Base-by-base conservation (phyloP, 2,113 vertebrate genomes). In the Acanthisitta chloris region DNA sequence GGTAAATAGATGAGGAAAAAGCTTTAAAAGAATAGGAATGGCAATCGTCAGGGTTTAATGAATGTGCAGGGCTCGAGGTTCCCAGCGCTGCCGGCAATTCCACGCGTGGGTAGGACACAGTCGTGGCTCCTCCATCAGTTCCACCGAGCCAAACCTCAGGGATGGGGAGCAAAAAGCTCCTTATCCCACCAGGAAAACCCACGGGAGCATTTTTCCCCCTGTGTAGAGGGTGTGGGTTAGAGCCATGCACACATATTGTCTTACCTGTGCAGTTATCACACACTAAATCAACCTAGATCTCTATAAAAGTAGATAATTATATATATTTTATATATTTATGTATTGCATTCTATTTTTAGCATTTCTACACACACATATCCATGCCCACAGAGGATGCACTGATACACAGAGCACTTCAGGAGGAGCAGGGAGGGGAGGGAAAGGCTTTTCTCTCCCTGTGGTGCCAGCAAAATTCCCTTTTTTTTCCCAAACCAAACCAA, bases 21-120 rank as follows among this genome's bases (percentile, higher is more conserved):
- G 94, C 91, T 95, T 90, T 52, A 48, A 96, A 97, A 97, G 97
- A 97, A 97, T 94, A 89, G 94, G 88, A 96, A 69, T 62, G 71
- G 72, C 64, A 86, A 93, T 69, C 73, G 65, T 46, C 21, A 31
- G 43, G 49, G 45, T 91, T 86, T 97, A 97, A 97, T 80, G 90
- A 97, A 96, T 0, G 81, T 40, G 80, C 48, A 74, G 73, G 28
- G 26, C 43, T 61, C 40, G 69, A 48, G 54, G 94, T 90, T 43
- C 19, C 16, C 51, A 48, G 84, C 72, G 21, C 49, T 61, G 77
- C 73, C 46, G 65, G n/a, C n/a, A n/a, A n/a, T n/a, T n/a, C n/a
- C 69, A 3, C 21, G 40, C 14, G 40, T 29, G 86, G 83, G 36
- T 36, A 2, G 21, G 46, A 61, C 2, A 2, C n/a, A 3, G n/a